phyloP scores from a whole-genome alignment of 2,797 vertebrate species.

The Cetoscarus ocellatus region DNA sequence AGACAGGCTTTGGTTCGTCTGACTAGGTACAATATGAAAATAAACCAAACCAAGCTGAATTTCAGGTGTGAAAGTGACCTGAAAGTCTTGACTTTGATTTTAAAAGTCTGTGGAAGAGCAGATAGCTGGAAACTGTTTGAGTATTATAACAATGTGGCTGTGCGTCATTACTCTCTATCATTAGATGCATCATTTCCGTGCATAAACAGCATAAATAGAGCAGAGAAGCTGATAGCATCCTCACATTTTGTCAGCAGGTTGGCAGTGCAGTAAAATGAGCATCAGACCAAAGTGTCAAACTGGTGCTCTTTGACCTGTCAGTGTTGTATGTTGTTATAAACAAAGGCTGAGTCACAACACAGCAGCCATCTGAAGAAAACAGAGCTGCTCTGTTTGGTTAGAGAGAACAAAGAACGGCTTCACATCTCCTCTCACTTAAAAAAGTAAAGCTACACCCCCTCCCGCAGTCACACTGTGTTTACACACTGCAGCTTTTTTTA shows the following conservation, averaged over 20 bases:
- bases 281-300: slow-evolving; percentile 27
- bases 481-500: slow-evolving; percentile 31
- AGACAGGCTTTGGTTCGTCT: too few relatives aligned
- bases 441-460: slow-evolving; percentile 23
- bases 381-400: slow-evolving; percentile 39
- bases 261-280: slow-evolving; percentile 17
- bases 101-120: too few relatives aligned
- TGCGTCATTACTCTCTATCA: too few relatives aligned
- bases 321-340: slow-evolving; percentile 45
- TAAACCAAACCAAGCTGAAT: too few relatives aligned
- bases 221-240: slow-evolving; percentile 2
- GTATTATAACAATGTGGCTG: too few relatives aligned
- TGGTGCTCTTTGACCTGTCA: slow-evolving; percentile 44
- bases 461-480: slow-evolving; percentile 18
- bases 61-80: too few relatives aligned
- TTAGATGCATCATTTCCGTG: slow-evolving; percentile 1
- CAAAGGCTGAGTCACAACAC: slow-evolving; percentile 33
- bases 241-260: slow-evolving; percentile 5
- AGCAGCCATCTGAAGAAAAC: slow-evolving; percentile 45
- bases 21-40: too few relatives aligned
- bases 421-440: slow-evolving; percentile 34
- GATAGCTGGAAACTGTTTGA: too few relatives aligned
- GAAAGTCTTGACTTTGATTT: too few relatives aligned
- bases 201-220: slow-evolving; percentile 1
- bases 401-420: slow-evolving; percentile 39